Evolutionary conservation across 2,797 vertebrate species (phyloP).

Genomic region (Pristis pectinata): DNA sequence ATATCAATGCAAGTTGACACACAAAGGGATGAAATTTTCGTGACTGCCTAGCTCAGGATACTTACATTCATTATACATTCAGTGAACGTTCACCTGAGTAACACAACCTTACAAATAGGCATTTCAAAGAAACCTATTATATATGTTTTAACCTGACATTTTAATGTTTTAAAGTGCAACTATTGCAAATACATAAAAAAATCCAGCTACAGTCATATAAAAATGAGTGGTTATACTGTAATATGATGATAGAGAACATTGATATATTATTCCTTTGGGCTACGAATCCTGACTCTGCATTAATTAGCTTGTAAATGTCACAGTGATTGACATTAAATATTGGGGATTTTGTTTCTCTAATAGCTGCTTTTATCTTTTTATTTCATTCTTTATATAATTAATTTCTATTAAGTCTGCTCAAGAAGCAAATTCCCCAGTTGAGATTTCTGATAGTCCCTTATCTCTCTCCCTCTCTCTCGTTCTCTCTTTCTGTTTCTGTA

Average conservation of each 20-base stretch:
- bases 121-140: conserved; percentile 51
- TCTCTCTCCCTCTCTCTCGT: conserved; percentile 34
- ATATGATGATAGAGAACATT: conserved; percentile 52
- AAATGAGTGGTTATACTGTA: conserved; percentile 43
- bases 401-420: conserved; percentile 36
- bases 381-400: conserved; percentile 37
- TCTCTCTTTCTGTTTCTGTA: conserved; percentile 11
- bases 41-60: conserved; percentile 12
- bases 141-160: conserved; percentile 50
- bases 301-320: conserved; percentile 61
- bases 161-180: conserved; percentile 58
- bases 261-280: conserved; percentile 56
- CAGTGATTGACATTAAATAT: conserved; percentile 50
- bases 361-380: conserved; percentile 37
- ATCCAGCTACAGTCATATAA: conserved; percentile 46
- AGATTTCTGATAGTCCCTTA: not conserved
- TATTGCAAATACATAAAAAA: conserved; percentile 51
- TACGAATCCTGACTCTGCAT: conserved; percentile 54
- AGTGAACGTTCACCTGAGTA: conserved; percentile 48
- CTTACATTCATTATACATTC: conserved; percentile 51
- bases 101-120: conserved; percentile 61
- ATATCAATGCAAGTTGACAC: conserved; percentile 34
- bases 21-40: conserved; percentile 34
- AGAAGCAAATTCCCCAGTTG: not conserved
- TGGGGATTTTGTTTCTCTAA: conserved; percentile 39